Evolutionary conservation across 2,113 vertebrate species (phyloP).

Genomic region (Caloenas nicobarica): DNA sequence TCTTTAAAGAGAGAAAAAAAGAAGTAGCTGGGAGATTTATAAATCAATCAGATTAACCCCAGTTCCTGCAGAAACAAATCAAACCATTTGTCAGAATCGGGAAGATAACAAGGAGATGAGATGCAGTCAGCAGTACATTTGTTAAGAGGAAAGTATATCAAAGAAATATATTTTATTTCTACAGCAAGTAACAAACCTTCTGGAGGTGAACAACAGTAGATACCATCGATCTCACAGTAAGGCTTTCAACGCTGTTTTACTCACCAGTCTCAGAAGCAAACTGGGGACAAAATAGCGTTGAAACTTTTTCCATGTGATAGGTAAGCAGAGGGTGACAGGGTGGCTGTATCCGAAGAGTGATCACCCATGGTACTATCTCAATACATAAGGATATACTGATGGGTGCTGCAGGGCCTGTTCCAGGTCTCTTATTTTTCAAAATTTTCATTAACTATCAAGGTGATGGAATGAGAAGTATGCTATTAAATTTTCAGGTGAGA

Average conservation of each 20-base stretch:
- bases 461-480: background rate
- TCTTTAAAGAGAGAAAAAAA: slow-evolving; percentile 9
- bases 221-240: background rate
- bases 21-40: slow-evolving; percentile 26
- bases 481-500: background rate
- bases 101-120: slow-evolving; percentile 44
- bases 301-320: background rate
- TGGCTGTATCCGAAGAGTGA: background rate
- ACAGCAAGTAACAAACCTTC: slow-evolving; percentile 24
- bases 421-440: background rate
- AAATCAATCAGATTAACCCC: slow-evolving; percentile 44
- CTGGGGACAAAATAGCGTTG: background rate
- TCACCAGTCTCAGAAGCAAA: background rate
- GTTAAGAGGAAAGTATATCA: background rate
- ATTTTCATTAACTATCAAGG: background rate
- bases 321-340: background rate
- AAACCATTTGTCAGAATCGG: slow-evolving; percentile 51
- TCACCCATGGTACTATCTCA: background rate
- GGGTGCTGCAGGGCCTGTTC: background rate
- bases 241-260: background rate
- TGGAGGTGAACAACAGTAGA: background rate
- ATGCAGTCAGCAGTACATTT: background rate
- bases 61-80: slow-evolving; percentile 47
- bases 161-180: slow-evolving; percentile 8
- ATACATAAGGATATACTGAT: rapidly evolving